These are phyloP conservation scores for Drosophila jambulina DNA, from an alignment of 1,140 invertebrate species.

Conservation along the genomic window DNA sequence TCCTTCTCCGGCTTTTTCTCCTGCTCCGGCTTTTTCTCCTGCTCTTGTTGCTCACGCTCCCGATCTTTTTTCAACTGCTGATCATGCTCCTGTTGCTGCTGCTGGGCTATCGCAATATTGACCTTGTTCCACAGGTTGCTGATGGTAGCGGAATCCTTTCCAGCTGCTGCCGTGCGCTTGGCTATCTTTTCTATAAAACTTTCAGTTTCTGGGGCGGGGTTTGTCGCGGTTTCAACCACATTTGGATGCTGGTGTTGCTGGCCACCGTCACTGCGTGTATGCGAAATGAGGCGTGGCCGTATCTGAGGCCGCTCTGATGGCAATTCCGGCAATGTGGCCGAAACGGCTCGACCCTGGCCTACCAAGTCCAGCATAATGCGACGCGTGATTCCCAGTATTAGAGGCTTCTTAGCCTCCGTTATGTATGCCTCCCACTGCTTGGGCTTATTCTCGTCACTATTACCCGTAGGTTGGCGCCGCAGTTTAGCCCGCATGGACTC, in stretches of 20 bases:
- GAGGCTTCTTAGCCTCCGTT: constrained; percentile 57
- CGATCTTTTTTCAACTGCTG: neutral
- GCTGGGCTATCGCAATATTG: constrained; percentile 63
- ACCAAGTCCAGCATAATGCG: constrained; percentile 68
- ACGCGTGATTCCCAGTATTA: constrained; percentile 62
- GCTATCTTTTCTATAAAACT: constrained; percentile 78
- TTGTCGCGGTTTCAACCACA: constrained; percentile 29
- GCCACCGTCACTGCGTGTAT: constrained; percentile 59
- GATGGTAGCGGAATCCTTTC: constrained; percentile 62
- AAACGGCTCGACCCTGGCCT: constrained; percentile 67
- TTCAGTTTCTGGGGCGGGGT: constrained; percentile 46
- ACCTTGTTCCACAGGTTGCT: constrained; percentile 73
- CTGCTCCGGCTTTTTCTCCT: neutral
- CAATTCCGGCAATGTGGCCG: constrained; percentile 71
- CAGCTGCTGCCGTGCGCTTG: constrained; percentile 66
- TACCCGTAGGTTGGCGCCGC: constrained; percentile 40
- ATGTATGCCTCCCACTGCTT: constrained; percentile 63
- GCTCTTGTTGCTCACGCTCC: neutral
- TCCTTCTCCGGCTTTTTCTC: neutral
- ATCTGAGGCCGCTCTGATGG: constrained; percentile 78
- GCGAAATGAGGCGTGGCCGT: constrained; percentile 63
- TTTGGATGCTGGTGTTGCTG: constrained; percentile 35
- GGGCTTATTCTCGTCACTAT: constrained; percentile 49
- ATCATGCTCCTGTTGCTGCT: constrained; percentile 33
- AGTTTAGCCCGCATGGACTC: constrained; percentile 66